Conservation (phyloP, 2,113 vertebrate species). For the Ochotona curzoniae region DNA sequence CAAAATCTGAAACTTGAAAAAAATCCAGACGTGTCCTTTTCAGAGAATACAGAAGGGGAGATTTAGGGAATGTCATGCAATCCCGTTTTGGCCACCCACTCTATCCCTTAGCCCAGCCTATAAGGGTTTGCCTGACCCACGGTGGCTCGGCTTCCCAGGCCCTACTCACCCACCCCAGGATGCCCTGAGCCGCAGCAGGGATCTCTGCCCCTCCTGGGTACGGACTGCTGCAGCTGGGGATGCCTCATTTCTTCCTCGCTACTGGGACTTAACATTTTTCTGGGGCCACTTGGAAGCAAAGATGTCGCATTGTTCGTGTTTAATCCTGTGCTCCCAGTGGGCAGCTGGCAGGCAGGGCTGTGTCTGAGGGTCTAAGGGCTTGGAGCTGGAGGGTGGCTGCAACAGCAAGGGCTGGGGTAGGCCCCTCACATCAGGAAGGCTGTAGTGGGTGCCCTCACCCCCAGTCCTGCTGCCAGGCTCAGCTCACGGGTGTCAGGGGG, state of each 20-base stretch:
- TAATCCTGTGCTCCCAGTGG: not conserved
- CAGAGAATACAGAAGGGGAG: not conserved
- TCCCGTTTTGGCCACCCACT: too few species aligned
- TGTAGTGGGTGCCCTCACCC: not conserved
- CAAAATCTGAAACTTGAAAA: not conserved
- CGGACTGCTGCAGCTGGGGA: not conserved
- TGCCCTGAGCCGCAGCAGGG: not conserved
- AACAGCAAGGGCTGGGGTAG: not conserved
- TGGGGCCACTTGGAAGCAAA: not conserved
- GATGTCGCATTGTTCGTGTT: not conserved
- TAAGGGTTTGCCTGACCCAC: not conserved
- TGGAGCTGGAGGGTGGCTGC: not conserved
- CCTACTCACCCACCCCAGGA: fast-evolving
- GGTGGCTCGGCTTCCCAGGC: not conserved
- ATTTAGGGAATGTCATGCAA: too few species aligned
- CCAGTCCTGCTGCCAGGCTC: not conserved
- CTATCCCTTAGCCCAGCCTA: not conserved
- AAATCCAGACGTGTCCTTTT: conserved; percentile 44
- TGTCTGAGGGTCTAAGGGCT: not conserved
- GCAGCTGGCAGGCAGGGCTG: not conserved
- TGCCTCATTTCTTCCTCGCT: not conserved
- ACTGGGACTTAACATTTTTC: not conserved
- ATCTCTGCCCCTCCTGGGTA: not conserved
- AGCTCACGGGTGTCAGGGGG: not conserved
- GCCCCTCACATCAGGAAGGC: not conserved